A percentile compares a stretch with the other conserved stretches of the same genome.
Conservation (phyloP, 2,797 vertebrate genomes). For the Hipposideros larvatus region DNA sequence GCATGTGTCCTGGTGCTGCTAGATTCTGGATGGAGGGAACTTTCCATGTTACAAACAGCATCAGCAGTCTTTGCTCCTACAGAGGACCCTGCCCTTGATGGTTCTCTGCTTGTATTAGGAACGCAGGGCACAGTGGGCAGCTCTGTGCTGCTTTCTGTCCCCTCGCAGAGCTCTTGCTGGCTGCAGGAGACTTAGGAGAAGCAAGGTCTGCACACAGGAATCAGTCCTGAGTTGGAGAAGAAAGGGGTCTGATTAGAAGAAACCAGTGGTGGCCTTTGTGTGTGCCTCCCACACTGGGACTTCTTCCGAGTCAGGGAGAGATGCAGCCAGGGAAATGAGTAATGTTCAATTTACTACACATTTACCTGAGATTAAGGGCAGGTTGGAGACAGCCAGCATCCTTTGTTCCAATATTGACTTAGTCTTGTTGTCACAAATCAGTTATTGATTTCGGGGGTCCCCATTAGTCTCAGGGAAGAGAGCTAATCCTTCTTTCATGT, state of each 20-base stretch:
- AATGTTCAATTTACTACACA: slow-evolving; percentile 82
- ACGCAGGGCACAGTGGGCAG: no score
- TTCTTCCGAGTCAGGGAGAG: slow-evolving; percentile 80
- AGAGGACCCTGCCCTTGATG: background rate
- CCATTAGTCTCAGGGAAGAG: slow-evolving; percentile 80
- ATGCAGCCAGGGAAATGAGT: slow-evolving; percentile 75
- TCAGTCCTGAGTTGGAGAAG: slow-evolving; percentile 81
- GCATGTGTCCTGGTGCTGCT: rapidly evolving
- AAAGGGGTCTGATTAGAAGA: slow-evolving; percentile 83
- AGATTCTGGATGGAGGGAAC: background rate
- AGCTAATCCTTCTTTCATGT: slow-evolving; percentile 87
- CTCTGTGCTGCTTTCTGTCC: background rate
- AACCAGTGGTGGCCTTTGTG: slow-evolving; percentile 82
- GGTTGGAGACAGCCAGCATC: slow-evolving; percentile 80
- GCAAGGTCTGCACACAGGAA: slow-evolving; percentile 72
- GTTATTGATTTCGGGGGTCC: slow-evolving; percentile 85
- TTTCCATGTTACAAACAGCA: background rate
- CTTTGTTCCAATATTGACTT: slow-evolving; percentile 89
- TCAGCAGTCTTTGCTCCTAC: background rate
- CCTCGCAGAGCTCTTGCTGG: background rate
- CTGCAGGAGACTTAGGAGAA: slow-evolving; percentile 65
- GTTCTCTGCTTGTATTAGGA: background rate
- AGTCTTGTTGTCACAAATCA: slow-evolving; percentile 87
- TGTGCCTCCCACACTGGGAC: slow-evolving; percentile 77
- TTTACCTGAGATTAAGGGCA: slow-evolving; percentile 84